Conservation (phyloP, 2,797 vertebrate genomes). For the Cyprinella venusta region DNA sequence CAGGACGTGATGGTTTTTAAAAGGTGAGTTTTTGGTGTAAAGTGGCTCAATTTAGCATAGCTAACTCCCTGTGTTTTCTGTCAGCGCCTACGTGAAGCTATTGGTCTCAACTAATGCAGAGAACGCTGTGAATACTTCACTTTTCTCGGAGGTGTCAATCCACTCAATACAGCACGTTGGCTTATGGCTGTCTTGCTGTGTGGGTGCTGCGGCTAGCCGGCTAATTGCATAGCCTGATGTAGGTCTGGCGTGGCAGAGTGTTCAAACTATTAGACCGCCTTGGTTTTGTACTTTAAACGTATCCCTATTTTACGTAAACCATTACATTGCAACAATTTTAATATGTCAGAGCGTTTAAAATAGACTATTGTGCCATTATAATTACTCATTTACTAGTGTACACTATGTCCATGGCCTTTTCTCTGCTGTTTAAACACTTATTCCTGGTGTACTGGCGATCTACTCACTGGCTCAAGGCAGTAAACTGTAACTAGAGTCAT, state of each 20-base stretch:
- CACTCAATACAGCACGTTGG: slow-evolving; percentile 1
- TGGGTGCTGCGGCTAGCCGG: slow-evolving; percentile 22
- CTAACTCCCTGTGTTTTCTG: slow-evolving; percentile 1
- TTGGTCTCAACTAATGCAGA: not conserved
- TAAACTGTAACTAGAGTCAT: not conserved
- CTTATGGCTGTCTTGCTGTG: slow-evolving; percentile 12
- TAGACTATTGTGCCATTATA: not conserved
- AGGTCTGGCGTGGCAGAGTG: slow-evolving; percentile 24
- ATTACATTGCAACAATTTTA: no score
- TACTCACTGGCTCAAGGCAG: not conserved
- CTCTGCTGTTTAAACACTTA: not conserved
- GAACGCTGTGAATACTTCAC: not conserved
- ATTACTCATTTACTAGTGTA: no score
- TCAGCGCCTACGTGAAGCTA: not conserved
- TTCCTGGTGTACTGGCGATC: not conserved
- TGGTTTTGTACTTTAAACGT: not conserved
- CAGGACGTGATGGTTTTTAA: slow-evolving; percentile 95
- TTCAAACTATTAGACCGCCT: not conserved
- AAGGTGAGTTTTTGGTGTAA: slow-evolving; percentile 76
- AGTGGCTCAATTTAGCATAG: not conserved
- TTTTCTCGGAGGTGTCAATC: not conserved
- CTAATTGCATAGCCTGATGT: slow-evolving; percentile 23
- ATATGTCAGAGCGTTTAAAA: not conserved
- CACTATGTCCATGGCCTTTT: not conserved
- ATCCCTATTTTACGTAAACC: not conserved